Evolutionary conservation across 2,888 invertebrate genomes (phyloP).

Genomic region (Oscheius sp.): DNA sequence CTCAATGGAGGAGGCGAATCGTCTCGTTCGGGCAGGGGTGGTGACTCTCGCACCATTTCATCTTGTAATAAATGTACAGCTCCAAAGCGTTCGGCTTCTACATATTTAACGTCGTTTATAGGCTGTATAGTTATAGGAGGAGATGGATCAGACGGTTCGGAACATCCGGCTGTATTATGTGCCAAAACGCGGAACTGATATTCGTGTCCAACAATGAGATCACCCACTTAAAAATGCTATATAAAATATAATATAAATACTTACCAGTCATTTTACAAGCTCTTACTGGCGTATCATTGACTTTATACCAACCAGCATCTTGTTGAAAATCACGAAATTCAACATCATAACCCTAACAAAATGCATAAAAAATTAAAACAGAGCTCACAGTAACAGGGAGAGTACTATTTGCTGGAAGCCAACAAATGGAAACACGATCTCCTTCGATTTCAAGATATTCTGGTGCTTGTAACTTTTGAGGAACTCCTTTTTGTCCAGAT

Average conservation of each 20-base stretch:
- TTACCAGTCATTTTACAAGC: conserved; percentile 72
- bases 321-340: conserved; percentile 72
- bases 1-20: conserved; percentile 72
- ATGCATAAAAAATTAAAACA: neutral
- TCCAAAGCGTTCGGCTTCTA: conserved; percentile 68
- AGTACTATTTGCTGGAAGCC: conserved; percentile 70
- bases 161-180: conserved; percentile 71
- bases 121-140: conserved; percentile 66
- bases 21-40: conserved; percentile 72
- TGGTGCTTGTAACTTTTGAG: conserved; percentile 67
- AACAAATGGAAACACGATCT: conserved; percentile 70
- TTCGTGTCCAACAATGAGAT: conserved; percentile 67
- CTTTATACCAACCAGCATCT: conserved; percentile 71
- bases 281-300: conserved; percentile 70
- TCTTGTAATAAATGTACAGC: conserved; percentile 68
- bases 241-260: neutral
- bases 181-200: conserved; percentile 73
- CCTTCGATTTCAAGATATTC: conserved; percentile 69
- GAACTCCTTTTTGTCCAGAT: conserved; percentile 49
- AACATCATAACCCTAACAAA: conserved; percentile 70
- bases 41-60: conserved; percentile 71
- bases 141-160: conserved; percentile 69
- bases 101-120: conserved; percentile 54
- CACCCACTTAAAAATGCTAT: conserved; percentile 63
- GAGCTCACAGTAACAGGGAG: conserved; percentile 68